Evolutionary conservation across 2,113 vertebrate genomes (phyloP).

Genomic region (Cisticola juncidis): DNA sequence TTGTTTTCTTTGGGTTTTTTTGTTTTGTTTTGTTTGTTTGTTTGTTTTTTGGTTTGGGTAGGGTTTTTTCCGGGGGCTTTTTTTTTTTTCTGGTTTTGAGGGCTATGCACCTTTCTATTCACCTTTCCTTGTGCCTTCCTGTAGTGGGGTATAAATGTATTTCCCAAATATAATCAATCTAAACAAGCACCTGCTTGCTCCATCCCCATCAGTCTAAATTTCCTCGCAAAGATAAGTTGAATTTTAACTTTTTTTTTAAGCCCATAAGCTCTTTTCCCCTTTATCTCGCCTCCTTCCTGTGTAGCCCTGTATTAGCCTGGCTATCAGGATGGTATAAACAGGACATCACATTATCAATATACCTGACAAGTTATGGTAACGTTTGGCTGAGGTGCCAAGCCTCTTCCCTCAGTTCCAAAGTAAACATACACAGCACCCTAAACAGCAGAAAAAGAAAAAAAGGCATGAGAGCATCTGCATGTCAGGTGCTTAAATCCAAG

Average conservation of each 20-base stretch:
- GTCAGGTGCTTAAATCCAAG: not conserved
- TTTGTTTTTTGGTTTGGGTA: not conserved
- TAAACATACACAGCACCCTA: slow-evolving; percentile 78
- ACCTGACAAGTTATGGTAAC: slow-evolving; percentile 76
- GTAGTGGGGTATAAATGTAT: not conserved
- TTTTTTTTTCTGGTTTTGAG: not conserved
- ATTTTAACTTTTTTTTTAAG: not conserved
- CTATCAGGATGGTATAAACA: not conserved
- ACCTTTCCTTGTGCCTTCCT: not conserved
- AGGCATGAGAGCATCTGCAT: not conserved
- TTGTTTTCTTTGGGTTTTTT: not conserved
- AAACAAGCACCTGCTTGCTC: not conserved
- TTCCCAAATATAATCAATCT: not conserved
- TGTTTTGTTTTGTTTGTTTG: not conserved
- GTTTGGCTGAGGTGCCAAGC: slow-evolving; percentile 51
- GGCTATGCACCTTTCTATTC: not conserved
- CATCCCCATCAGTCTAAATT: not conserved
- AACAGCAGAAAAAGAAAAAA: not conserved
- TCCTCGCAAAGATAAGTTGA: not conserved
- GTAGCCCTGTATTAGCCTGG: not conserved
- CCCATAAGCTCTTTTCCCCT: not conserved
- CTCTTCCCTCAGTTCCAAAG: slow-evolving; percentile 53
- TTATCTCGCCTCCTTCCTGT: not conserved
- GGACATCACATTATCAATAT: not conserved
- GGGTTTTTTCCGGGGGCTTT: not conserved